phyloP scores from a whole-genome alignment of 2,797 vertebrate genomes.

The Hydrocynus forskahlii region DNA sequence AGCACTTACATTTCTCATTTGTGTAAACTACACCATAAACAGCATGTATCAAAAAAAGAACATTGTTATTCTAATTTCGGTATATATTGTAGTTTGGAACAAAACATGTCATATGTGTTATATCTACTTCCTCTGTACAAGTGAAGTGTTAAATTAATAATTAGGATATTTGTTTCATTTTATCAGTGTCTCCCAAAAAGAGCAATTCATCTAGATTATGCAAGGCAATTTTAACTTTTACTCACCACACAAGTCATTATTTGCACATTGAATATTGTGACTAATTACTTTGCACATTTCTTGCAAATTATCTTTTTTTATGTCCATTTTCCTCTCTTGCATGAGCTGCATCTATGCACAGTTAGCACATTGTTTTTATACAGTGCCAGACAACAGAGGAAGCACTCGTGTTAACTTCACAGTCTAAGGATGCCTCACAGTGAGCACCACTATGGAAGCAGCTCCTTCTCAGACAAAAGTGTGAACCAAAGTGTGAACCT shows the following conservation, averaged over 20 bases:
- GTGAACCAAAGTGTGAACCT: conserved; percentile 49
- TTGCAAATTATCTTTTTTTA: conserved; percentile 35
- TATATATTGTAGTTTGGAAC: too few species aligned
- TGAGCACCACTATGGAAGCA: conserved; percentile 58
- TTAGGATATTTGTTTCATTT: too few species aligned
- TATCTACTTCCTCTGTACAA: too few species aligned
- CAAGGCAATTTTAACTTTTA: neutral
- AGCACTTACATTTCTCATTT: too few species aligned
- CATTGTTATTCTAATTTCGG: too few species aligned
- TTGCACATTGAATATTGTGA: neutral
- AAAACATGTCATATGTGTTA: too few species aligned
- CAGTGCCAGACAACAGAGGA: conserved; percentile 75
- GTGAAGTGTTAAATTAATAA: too few species aligned
- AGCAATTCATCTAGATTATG: too few species aligned
- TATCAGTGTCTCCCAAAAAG: too few species aligned
- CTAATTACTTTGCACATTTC: conserved; percentile 40
- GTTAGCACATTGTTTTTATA: conserved; percentile 73
- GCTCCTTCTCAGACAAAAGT: conserved; percentile 53
- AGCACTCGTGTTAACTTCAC: conserved; percentile 71
- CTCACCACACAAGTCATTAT: neutral
- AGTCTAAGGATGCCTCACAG: conserved; percentile 63
- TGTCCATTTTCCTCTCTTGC: conserved; percentile 40
- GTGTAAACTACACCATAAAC: too few species aligned
- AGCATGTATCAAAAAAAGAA: too few species aligned
- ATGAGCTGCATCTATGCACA: conserved; percentile 74